Evolutionary conservation across 1,140 invertebrate species (phyloP).

Genomic region (Drosophila tristis): DNA sequence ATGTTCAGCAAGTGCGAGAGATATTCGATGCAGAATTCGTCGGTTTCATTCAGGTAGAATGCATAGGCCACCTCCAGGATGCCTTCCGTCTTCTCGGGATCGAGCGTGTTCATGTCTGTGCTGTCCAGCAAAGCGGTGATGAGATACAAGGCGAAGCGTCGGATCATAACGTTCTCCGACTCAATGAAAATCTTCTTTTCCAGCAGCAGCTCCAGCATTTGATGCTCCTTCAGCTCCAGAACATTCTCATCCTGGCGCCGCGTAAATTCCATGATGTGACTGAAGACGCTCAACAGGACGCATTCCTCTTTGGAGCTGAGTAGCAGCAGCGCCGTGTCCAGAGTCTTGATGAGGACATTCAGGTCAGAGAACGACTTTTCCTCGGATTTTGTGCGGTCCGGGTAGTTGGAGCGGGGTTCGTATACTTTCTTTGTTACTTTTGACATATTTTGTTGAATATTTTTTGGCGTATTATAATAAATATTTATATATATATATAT

Average conservation of each 20-base stretch:
- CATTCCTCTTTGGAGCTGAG: conserved; percentile 63
- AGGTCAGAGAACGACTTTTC: conserved; percentile 59
- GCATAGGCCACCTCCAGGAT: conserved; percentile 42
- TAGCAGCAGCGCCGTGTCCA: conserved; percentile 63
- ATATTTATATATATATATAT: not conserved
- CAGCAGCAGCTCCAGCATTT: conserved; percentile 55
- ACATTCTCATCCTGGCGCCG: conserved; percentile 62
- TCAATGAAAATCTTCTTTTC: conserved; percentile 63
- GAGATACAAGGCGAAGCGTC: conserved; percentile 66
- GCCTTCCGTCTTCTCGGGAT: conserved; percentile 36
- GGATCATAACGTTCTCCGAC: conserved; percentile 49
- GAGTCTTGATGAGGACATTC: conserved; percentile 49
- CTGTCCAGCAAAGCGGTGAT: conserved; percentile 60
- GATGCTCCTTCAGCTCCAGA: conserved; percentile 43
- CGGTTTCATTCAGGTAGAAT: conserved; percentile 57
- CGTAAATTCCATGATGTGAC: conserved; percentile 67
- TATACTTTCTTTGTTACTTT: conserved; percentile 61
- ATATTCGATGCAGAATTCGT: conserved; percentile 76
- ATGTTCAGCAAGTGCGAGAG: conserved; percentile 67
- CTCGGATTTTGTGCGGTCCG: conserved; percentile 62
- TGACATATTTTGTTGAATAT: conserved; percentile 49
- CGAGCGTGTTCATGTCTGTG: conserved; percentile 57
- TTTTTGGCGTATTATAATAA: not conserved
- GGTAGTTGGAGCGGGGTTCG: conserved; percentile 51
- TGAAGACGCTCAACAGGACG: conserved; percentile 61